Base-by-base conservation (phyloP, 1,140 invertebrate species). In the Aricia agestis region DNA sequence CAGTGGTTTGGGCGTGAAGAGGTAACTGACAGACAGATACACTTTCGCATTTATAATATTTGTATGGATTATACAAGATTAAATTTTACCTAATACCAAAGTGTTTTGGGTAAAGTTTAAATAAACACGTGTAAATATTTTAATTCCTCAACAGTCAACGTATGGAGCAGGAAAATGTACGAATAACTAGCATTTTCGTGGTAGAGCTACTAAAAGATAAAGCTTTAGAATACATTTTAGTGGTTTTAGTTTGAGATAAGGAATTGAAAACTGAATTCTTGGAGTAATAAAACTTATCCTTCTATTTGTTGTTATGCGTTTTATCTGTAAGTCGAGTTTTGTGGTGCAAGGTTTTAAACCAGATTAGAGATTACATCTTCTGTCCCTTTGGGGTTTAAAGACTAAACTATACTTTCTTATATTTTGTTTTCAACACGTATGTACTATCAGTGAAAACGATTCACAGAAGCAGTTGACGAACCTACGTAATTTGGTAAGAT, bases 231-330 rank as follows among this genome's bases (percentile, higher is more conserved):
- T 15, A 52, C 7, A 52, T 52, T 52, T 52, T 52, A 52, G 45
- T 52, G 45, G 45, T 52, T 52, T 52, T 52, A 1, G 1, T 52
- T 11, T 13, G 10, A 52, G 45, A 52, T 52, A 52, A 52, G 13
- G 0, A 52, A 15, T 52, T 52, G 45, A 52, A 52, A 52, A 52
- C 13, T 13, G 6, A 52, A 52, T 15, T 52, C 45, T 52, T 13
- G 45, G 45, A 13, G 45, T 15, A 52, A 13, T 52, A 52, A 52
- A 52, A 52, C 45, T 52, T 52, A 52, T 52, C 45, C 11, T 52
- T 52, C 9, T 69, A 19, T 63, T 19, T 61, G 13, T 42, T 63
- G 74, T 76, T 80, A 80, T 77, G 76, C 76, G 80, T 78, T 79
- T 81, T 74, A 76, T 79, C 76, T 76, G 25, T 78, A 66, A 71